phyloP scores from a whole-genome alignment of 2,797 vertebrate species.

The Rhodeus uyekii region DNA sequence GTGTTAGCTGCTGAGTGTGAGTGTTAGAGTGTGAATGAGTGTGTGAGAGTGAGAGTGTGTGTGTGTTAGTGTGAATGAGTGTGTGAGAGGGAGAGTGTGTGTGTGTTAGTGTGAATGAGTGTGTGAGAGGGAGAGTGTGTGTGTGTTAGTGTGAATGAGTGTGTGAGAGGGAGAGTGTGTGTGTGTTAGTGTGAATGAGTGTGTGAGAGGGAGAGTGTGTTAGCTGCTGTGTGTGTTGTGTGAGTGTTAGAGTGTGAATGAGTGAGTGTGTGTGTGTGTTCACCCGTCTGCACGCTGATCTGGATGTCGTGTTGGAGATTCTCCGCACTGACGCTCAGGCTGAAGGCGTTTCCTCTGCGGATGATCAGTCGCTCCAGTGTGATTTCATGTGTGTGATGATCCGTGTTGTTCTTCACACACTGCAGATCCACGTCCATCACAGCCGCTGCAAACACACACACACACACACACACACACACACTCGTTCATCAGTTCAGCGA shows the following conservation, averaged over 20 bases:
- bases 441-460: constrained; percentile 38
- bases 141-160: too few species aligned
- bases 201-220: too few species aligned
- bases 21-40: too few species aligned
- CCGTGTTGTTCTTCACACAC: constrained; percentile 67
- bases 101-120: too few species aligned
- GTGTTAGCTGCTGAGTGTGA: too few species aligned
- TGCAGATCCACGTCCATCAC: constrained; percentile 58
- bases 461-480: too few species aligned
- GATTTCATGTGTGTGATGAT: constrained; percentile 76
- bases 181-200: background rate
- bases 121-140: too few species aligned
- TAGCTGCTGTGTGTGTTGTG: too few species aligned
- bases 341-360: constrained; percentile 79
- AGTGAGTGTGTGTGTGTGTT: background rate
- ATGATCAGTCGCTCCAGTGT: constrained; percentile 65
- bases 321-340: constrained; percentile 67
- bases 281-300: constrained; percentile 76
- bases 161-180: background rate
- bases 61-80: too few species aligned
- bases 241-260: background rate
- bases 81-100: too few species aligned
- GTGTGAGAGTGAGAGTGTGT: too few species aligned
- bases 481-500: too few species aligned
- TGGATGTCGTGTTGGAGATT: constrained; percentile 56